phyloP scores from a whole-genome alignment of 2,888 invertebrate species.

The Philhelius pedissequus region DNA sequence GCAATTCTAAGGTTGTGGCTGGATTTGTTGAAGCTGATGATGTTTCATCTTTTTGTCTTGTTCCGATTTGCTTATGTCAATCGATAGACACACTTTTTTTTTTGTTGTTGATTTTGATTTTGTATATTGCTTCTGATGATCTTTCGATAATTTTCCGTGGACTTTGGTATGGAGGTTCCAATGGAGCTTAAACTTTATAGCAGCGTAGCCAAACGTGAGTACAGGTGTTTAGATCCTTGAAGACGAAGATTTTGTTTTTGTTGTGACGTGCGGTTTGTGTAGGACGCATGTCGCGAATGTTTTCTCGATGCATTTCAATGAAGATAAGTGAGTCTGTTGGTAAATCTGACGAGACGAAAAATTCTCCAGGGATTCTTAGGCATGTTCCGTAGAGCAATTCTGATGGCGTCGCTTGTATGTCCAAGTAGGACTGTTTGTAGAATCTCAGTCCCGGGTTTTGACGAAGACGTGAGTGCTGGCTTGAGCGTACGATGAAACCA shows the following conservation, averaged over 20 bases:
- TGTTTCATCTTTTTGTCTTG: no score
- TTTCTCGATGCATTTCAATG: background rate
- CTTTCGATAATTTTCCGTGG: no score
- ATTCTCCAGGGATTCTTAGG: slow-evolving; percentile 7
- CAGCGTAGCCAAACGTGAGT: background rate
- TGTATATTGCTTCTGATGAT: no score
- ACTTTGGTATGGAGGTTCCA: no score
- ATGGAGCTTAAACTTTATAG: no score
- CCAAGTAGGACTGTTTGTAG: background rate
- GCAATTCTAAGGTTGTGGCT: no score
- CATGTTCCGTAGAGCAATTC: slow-evolving; percentile 10
- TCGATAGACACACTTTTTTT: no score
- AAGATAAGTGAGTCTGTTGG: background rate
- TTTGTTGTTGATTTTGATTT: no score
- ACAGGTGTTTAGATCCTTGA: background rate
- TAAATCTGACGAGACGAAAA: background rate
- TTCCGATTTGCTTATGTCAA: no score
- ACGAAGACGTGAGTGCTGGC: background rate
- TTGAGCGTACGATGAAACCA: no score
- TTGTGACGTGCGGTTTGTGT: slow-evolving; percentile 1
- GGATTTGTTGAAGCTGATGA: no score
- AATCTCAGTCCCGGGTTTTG: background rate
- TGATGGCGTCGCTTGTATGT: slow-evolving; percentile 6
- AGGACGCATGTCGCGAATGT: background rate
- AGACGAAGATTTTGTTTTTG: background rate